A percentile compares a stretch with the other conserved stretches of the same genome.
phyloP scores from a whole-genome alignment of 2,797 vertebrate genomes.

The Alauda arvensis region DNA sequence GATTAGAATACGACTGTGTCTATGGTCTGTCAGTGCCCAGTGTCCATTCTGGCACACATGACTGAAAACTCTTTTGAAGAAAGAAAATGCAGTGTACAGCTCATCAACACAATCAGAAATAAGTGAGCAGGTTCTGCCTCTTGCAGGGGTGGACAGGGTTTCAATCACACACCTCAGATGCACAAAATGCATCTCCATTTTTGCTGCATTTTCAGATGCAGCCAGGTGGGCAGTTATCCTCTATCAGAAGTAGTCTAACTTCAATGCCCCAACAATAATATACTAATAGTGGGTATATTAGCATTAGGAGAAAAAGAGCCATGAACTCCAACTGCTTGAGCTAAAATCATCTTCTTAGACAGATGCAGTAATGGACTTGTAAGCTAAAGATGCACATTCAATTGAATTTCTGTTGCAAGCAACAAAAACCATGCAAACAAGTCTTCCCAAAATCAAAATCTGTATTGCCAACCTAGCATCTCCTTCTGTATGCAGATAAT shows the following conservation, averaged over 20 bases:
- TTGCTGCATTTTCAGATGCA: not conserved
- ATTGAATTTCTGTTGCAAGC: not conserved
- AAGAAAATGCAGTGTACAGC: fast-evolving
- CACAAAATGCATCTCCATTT: not conserved
- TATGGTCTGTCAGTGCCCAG: not conserved
- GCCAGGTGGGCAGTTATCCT: not conserved
- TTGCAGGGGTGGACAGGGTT: not conserved
- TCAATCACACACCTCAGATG: fast-evolving
- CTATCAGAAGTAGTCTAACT: not conserved
- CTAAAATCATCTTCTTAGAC: not conserved
- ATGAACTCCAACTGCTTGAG: not conserved
- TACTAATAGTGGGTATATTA: not conserved
- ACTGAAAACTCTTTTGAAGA: not conserved
- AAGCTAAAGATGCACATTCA: not conserved
- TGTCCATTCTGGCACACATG: not conserved
- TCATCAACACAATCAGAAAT: not conserved
- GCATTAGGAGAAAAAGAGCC: not conserved
- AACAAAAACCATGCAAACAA: not conserved
- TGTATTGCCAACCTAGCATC: not conserved
- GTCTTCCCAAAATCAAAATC: not conserved
- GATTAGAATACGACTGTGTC: not conserved
- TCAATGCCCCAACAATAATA: not conserved
- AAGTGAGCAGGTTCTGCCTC: not conserved
- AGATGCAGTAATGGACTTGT: not conserved
- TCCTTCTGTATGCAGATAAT: not conserved